phyloP scores from a whole-genome alignment of 2,113 vertebrate species.

The Pelecanus crispus region DNA sequence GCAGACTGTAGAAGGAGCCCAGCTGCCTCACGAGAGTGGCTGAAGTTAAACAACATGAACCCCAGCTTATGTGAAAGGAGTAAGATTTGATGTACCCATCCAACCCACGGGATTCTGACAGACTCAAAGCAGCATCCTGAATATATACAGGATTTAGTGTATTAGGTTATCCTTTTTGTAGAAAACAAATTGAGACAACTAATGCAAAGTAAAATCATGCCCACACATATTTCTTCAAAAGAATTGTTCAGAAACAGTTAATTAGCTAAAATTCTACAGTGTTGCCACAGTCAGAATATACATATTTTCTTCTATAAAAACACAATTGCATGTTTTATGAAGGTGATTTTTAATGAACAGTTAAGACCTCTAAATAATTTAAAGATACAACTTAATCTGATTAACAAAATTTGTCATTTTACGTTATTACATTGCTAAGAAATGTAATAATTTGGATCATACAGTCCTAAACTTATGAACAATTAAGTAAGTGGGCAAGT shows the following conservation, averaged over 20 bases:
- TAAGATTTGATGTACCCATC: background rate
- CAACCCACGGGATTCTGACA: background rate
- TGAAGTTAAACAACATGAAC: background rate
- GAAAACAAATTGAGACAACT: background rate
- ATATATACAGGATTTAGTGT: background rate
- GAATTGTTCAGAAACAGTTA: background rate
- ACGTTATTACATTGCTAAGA: background rate
- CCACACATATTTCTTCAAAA: background rate
- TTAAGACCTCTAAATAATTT: slow-evolving; percentile 22
- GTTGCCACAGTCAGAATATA: background rate
- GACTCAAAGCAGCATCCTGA: background rate
- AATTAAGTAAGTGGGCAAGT: background rate
- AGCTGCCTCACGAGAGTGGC: background rate
- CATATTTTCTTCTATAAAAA: slow-evolving; percentile 11
- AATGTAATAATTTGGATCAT: background rate
- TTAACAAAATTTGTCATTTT: slow-evolving; percentile 1
- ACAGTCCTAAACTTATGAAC: background rate
- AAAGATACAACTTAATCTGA: slow-evolving; percentile 3
- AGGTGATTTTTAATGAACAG: slow-evolving; percentile 14
- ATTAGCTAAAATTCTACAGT: background rate
- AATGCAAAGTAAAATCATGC: background rate
- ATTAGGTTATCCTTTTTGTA: background rate
- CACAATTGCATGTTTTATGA: background rate
- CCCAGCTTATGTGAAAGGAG: background rate
- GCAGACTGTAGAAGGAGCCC: background rate